A percentile compares a stretch with the other conserved stretches of the same genome.
phyloP scores from a whole-genome alignment of 1,140 invertebrate genomes.

The Leptonema lineaticorne region DNA sequence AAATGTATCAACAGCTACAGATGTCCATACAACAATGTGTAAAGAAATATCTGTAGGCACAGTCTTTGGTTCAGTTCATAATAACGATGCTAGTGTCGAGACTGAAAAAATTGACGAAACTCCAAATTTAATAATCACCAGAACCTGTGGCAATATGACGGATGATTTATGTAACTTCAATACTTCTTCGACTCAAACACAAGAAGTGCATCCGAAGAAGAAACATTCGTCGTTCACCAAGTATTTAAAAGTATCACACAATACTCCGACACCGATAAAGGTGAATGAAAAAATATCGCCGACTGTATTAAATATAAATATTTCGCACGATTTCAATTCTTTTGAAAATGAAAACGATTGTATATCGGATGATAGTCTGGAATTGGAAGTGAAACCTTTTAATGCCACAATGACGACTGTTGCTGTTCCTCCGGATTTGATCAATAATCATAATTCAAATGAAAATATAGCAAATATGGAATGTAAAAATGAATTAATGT shows the following conservation, averaged over 20 bases:
- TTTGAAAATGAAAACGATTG: constrained; percentile 35
- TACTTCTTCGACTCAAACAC: constrained; percentile 29
- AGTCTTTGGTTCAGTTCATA: constrained; percentile 45
- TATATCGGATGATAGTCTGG: constrained; percentile 40
- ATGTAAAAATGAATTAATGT: not conserved
- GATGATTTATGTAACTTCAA: constrained; percentile 23
- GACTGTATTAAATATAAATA: constrained; percentile 38
- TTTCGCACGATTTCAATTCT: constrained; percentile 33
- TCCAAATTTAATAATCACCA: constrained; percentile 26
- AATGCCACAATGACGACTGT: not conserved
- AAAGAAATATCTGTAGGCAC: constrained; percentile 52
- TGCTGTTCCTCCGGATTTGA: constrained; percentile 32
- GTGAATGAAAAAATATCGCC: constrained; percentile 8
- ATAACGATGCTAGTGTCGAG: constrained; percentile 50
- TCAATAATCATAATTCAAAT: constrained; percentile 37
- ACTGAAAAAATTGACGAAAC: constrained; percentile 43
- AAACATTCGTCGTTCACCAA: constrained; percentile 39
- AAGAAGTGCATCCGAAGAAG: constrained; percentile 30
- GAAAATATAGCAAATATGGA: constrained; percentile 25
- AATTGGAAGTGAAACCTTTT: constrained; percentile 10
- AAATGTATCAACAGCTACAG: constrained; percentile 50
- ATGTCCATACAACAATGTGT: constrained; percentile 47
- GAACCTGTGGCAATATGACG: constrained; percentile 39
- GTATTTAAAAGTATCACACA: constrained; percentile 34
- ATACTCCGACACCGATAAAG: not conserved